Percentiles rank a stretch among this genome's conserved stretches.
phyloP scores from a whole-genome alignment of 2,113 vertebrate species.

The Crotophaga sulcirostris region DNA sequence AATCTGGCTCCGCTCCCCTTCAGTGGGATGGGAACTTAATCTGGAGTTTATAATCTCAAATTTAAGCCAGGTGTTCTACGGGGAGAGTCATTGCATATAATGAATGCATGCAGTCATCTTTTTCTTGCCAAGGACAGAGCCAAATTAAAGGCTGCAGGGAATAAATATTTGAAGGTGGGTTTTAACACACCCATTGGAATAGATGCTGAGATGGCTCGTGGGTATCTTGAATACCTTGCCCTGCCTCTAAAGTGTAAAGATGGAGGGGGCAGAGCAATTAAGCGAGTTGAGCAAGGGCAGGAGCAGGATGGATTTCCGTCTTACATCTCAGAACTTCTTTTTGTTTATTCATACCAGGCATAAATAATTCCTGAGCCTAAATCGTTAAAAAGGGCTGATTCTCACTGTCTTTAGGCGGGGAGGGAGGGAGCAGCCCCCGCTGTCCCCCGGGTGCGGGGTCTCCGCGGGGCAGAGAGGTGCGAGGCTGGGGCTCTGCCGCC shows the following conservation, averaged over 20 bases:
- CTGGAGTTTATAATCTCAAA: not conserved
- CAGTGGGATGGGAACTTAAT: not conserved
- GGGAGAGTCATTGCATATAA: not conserved
- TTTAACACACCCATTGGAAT: not conserved
- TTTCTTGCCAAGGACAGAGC: not conserved
- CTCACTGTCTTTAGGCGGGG: not conserved
- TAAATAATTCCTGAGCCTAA: not conserved
- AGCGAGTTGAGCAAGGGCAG: not conserved
- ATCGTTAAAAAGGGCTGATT: not conserved
- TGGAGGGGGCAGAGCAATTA: not conserved
- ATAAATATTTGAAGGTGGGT: not conserved
- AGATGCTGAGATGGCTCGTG: not conserved
- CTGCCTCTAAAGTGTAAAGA: not conserved
- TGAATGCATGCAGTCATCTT: accelerated
- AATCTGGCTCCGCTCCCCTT: not conserved
- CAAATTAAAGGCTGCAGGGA: not conserved
- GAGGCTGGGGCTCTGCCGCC: too few species aligned
- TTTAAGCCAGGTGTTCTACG: not conserved
- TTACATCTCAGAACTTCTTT: not conserved
- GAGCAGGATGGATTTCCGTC: accelerated
- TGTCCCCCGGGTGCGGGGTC: too few species aligned
- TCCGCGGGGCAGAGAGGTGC: too few species aligned
- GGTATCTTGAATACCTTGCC: not conserved
- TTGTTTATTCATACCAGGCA: not conserved
- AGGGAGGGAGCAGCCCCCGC: not conserved